A percentile compares a stretch with the other conserved stretches of the same genome.
Evolutionary conservation across 2,113 vertebrate genomes (phyloP).

Genomic region (cat (Felis catus)): F.catus_Fca126_mat1.0 CM031423.1:47668501-47669000

Average conservation of each 20-base stretch:
- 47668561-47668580: conserved; percentile 72
- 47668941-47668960: conserved; percentile 75
- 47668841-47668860: conserved; percentile 84
- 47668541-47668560: conserved; percentile 75
- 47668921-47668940: conserved; percentile 68
- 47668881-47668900: conserved; percentile 82
- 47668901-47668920: conserved; percentile 72
- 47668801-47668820: conserved; percentile 86
- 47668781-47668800: conserved; percentile 84
- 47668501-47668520: conserved; percentile 15
- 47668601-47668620: conserved; percentile 70
- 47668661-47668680: conserved; percentile 78
- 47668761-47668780: conserved; percentile 87
- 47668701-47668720: conserved; percentile 82
- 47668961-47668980: conserved; percentile 57
- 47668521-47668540: conserved; percentile 22
- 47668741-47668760: conserved; percentile 70
- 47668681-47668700: conserved; percentile 79
- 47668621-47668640: conserved; percentile 80
- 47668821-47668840: conserved; percentile 89
- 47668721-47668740: conserved; percentile 82
- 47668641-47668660: conserved; percentile 79
- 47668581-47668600: conserved; percentile 78
- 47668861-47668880: conserved; percentile 84
- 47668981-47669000: conserved; percentile 18